Evolutionary conservation across 2,113 vertebrate species (phyloP).

Genomic region (Gymnobelideus leadbeateri): DNA sequence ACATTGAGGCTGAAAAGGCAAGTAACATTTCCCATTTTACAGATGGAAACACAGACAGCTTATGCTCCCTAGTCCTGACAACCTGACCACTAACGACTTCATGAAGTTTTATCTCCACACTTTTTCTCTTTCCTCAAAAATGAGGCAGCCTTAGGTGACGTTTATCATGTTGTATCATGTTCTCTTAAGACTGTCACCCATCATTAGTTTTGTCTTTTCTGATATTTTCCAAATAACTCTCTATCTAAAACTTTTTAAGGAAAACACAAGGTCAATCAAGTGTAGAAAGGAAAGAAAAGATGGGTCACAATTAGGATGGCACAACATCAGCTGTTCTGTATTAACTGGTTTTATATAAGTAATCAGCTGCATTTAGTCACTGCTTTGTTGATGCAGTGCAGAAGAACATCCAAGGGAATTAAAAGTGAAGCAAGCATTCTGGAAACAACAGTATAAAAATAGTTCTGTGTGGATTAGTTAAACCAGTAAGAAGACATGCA

Average conservation of each 20-base stretch:
- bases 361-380: not conserved
- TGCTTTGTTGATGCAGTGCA: not conserved
- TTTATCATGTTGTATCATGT: not conserved
- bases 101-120: not conserved
- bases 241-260: not conserved
- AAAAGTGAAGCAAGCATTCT: not conserved
- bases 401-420: not conserved
- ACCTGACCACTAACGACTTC: not conserved
- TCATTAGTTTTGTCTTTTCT: not conserved
- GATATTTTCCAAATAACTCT: not conserved
- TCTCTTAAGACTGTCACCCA: not conserved
- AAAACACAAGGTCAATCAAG: not conserved
- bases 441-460: not conserved
- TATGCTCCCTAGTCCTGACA: no score
- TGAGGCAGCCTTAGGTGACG: not conserved
- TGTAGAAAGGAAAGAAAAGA: not conserved
- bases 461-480: not conserved
- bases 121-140: not conserved
- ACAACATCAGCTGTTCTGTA: not conserved
- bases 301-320: not conserved
- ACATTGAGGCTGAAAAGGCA: no score
- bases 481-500: not conserved
- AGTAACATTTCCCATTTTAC: no score
- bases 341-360: not conserved
- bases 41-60: no score